These are phyloP conservation scores for Dendropsophus ebraccatus DNA, from an alignment of 2,113 vertebrate species.

Conservation along the genomic window DNA sequence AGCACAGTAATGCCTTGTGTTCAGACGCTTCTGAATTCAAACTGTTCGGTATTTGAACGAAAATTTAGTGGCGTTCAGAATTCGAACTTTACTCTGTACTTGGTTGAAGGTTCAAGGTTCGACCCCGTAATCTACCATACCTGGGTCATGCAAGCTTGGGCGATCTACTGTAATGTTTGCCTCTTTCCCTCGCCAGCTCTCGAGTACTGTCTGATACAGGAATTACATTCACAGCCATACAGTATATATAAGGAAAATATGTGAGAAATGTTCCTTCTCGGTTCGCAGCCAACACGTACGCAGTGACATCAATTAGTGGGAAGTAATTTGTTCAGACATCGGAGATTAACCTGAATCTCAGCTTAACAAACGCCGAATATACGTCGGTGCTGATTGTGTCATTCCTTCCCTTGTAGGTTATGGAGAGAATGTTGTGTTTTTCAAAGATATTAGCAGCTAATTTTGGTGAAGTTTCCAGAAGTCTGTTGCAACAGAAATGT, in stretches of 20 bases:
- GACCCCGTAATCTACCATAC: no score
- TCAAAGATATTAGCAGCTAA: slow-evolving; percentile 70
- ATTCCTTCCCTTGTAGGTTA: slow-evolving; percentile 43
- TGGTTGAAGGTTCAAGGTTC: no score
- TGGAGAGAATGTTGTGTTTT: slow-evolving; percentile 81
- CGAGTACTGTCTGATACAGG: not conserved
- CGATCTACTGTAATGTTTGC: not conserved
- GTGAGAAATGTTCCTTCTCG: slow-evolving; percentile 32
- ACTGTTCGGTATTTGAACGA: no score
- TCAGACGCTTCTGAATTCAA: no score
- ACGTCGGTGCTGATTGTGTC: not conserved
- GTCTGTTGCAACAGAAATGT: slow-evolving; percentile 81
- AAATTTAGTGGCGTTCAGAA: no score
- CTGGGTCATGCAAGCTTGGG: no score
- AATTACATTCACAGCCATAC: not conserved
- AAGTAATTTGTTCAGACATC: slow-evolving; percentile 37
- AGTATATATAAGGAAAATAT: slow-evolving; percentile 8
- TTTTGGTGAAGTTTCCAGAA: slow-evolving; percentile 74
- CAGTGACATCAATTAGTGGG: not conserved
- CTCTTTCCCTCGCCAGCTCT: not conserved
- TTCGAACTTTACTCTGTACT: no score
- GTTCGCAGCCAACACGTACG: slow-evolving; percentile 2
- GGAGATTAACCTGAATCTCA: slow-evolving; percentile 31
- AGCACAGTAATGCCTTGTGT: no score
- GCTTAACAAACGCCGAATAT: not conserved